A percentile compares a stretch with the other conserved stretches of the same genome.
phyloP scores from a whole-genome alignment of 1,140 invertebrate species.

The Odontomachus brunneus region DNA sequence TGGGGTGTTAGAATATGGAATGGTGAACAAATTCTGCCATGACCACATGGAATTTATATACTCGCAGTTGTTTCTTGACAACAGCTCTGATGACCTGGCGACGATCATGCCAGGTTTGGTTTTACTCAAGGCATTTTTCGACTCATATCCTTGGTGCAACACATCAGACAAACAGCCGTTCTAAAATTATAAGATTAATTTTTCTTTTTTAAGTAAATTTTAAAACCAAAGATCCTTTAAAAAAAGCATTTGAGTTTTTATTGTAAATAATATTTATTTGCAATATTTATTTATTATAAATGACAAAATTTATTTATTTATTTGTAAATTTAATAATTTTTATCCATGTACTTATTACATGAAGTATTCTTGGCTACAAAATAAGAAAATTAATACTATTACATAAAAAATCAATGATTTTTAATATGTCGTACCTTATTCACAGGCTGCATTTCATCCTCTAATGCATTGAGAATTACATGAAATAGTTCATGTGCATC shows the following conservation, averaged over 20 bases:
- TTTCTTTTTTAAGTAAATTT: not conserved
- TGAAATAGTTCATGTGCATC: constrained; percentile 97
- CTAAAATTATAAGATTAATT: constrained; percentile 76
- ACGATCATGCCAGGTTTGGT: constrained; percentile 81
- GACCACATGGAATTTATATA: constrained; percentile 72
- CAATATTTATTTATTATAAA: not conserved
- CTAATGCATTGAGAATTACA: constrained; percentile 93
- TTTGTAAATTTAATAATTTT: no score
- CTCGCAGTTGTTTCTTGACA: constrained; percentile 64
- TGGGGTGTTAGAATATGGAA: constrained; percentile 73
- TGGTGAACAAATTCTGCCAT: constrained; percentile 81
- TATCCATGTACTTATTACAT: no score
- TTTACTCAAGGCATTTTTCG: no score
- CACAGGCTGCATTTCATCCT: constrained; percentile 90
- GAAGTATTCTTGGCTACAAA: not conserved
- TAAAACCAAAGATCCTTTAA: no score
- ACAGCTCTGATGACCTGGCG: constrained; percentile 81
- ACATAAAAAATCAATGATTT: not conserved
- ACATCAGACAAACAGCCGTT: constrained; percentile 91
- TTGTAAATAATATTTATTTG: not conserved
- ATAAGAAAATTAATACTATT: not conserved
- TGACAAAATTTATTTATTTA: no score
- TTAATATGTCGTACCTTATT: constrained; percentile 84
- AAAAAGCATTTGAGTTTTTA: not conserved
- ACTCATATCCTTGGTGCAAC: constrained; percentile 80